A percentile compares a stretch with the other conserved stretches of the same genome.
phyloP scores from a whole-genome alignment of 2,113 vertebrate species.

The Malaclemys terrapin region DNA sequence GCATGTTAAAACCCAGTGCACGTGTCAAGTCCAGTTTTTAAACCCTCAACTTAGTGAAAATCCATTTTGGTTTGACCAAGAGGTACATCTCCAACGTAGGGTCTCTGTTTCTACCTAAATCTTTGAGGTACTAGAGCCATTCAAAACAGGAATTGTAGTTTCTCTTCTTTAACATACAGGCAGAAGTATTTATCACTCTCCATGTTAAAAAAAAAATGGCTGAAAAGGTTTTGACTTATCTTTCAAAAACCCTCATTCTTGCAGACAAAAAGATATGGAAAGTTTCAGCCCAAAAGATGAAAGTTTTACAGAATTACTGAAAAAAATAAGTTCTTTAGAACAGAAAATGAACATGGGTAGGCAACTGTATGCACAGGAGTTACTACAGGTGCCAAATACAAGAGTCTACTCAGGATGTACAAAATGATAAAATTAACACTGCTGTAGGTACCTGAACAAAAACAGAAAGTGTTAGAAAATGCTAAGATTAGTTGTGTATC shows the following conservation, averaged over 20 bases:
- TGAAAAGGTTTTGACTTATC: background rate
- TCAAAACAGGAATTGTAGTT: background rate
- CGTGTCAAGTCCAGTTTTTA: background rate
- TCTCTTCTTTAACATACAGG: background rate
- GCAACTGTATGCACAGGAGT: background rate
- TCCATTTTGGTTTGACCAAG: background rate
- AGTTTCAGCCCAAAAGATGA: background rate
- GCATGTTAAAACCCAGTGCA: background rate
- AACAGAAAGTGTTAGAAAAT: rapidly evolving
- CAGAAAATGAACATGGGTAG: background rate
- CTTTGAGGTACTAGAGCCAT: background rate
- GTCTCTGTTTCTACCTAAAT: rapidly evolving
- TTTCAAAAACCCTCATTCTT: background rate
- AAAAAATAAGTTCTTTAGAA: background rate
- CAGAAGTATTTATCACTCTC: background rate
- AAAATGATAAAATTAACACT: background rate
- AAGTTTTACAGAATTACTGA: background rate
- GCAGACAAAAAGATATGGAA: background rate
- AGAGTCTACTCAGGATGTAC: background rate
- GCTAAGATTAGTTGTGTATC: background rate
- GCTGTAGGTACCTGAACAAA: background rate
- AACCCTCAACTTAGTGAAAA: background rate
- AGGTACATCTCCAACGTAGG: background rate
- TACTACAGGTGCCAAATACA: background rate
- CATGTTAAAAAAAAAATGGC: background rate